Conservation (phyloP, 2,888 invertebrate genomes). For the Hypolimnas misippus region DNA sequence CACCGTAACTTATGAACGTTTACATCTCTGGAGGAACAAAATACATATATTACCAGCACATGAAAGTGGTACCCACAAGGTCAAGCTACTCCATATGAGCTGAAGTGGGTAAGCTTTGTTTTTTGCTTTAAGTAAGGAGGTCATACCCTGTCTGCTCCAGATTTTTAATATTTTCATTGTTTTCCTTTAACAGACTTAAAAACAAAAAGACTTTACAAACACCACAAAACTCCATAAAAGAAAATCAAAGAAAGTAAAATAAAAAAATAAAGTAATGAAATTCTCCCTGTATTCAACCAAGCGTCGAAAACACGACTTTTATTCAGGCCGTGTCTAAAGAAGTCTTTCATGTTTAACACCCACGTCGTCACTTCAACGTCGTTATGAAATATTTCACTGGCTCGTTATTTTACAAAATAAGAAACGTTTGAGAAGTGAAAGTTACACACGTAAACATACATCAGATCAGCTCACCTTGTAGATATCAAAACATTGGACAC, state of each 20-base stretch:
- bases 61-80: too few species aligned
- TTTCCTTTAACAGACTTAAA: too few species aligned
- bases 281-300: background rate
- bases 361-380: conserved; percentile 3
- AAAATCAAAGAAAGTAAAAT: background rate
- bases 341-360: conserved; percentile 6
- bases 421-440: background rate
- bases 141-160: too few species aligned
- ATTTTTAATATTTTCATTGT: too few species aligned
- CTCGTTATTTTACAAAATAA: conserved; percentile 2
- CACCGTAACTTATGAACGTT: too few species aligned
- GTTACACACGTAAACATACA: background rate
- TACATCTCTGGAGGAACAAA: too few species aligned
- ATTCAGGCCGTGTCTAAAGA: background rate
- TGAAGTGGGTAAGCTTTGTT: too few species aligned
- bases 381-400: background rate
- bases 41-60: too few species aligned
- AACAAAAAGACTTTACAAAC: too few species aligned
- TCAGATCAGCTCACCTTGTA: background rate
- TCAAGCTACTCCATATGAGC: too few species aligned
- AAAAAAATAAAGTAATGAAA: conserved; percentile 5
- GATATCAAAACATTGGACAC: too few species aligned
- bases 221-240: background rate
- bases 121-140: too few species aligned
- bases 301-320: background rate